These are phyloP conservation scores for Chironomus tentans DNA, from an alignment of 2,888 invertebrate species.

Conservation along the genomic window DNA sequence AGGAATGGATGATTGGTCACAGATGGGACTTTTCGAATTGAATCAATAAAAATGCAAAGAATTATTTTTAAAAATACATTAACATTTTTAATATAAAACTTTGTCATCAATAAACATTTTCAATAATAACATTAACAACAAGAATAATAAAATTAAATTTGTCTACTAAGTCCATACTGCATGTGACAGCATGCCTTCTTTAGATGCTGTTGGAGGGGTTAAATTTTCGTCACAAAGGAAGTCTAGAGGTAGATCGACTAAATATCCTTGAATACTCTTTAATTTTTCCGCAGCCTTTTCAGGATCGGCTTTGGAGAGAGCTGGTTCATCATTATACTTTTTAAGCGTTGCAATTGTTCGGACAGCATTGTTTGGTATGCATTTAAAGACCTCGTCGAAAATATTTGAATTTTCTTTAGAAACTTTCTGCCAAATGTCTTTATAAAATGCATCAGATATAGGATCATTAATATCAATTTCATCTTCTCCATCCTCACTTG, in stretches of 20 bases:
- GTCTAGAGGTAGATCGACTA: constrained; percentile 81
- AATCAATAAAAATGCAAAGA: no score
- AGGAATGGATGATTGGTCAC: no score
- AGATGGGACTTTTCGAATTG: no score
- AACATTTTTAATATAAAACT: no score
- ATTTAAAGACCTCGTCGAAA: constrained; percentile 87
- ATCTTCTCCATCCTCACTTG: neutral
- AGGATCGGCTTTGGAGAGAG: constrained; percentile 64
- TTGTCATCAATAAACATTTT: no score
- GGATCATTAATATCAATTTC: constrained; percentile 64
- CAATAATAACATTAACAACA: no score
- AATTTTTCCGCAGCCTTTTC: constrained; percentile 61
- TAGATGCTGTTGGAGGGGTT: constrained; percentile 71
- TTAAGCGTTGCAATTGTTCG: constrained; percentile 68
- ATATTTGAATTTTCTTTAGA: constrained; percentile 77
- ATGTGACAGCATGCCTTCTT: constrained; percentile 56
- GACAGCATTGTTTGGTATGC: constrained; percentile 77
- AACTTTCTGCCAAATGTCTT: constrained; percentile 69
- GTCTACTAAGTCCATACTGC: neutral
- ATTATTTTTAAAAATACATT: no score
- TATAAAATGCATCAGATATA: constrained; percentile 70
- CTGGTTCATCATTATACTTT: constrained; percentile 62
- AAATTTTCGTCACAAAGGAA: constrained; percentile 82
- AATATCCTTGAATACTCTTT: constrained; percentile 69
- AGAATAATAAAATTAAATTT: no score